Base-by-base conservation (phyloP, 1,140 invertebrate genomes). In the Plectrocnemia conspersa region DNA sequence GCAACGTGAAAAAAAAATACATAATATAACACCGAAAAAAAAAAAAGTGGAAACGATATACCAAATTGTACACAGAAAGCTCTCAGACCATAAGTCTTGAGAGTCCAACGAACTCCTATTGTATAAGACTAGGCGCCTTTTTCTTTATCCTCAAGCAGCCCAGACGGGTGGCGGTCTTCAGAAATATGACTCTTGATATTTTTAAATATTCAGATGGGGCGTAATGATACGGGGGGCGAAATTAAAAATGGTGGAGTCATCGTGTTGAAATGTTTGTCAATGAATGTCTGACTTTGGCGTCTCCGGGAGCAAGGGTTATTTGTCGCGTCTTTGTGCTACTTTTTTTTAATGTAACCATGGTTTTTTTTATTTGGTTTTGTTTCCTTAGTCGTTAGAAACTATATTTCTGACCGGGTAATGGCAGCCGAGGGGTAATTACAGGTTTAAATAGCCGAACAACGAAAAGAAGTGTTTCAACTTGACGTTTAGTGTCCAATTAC, bases 41-140 rank as follows among this genome's bases (percentile, higher is more conserved):
- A n/a, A n/a, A n/a, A n/a, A n/a, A n/a, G n/a, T n/a, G n/a, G n/a
- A n/a, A n/a, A n/a, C n/a, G n/a, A n/a, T n/a, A n/a, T n/a, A n/a
- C n/a, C n/a, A n/a, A n/a, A n/a, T 47, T 16, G 44, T 11, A 27
- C 29, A 47, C 33, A 47, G 29, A 44, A 33, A 36, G 35, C 41
- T 50, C 50, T 57, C 54, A 61, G 59, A 61, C 59, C 58, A 16
- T 24, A 32, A 21, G 27, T 49, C 59, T 61, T 50, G 36, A 50
- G 45, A 47, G 54, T 56, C 54, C 59, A 56, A 54, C 52, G 59
- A 61, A 52, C 59, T 50, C 47, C 22, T n/a, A 50, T 50, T 50
- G 47, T 50, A n/a, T n/a, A 29, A 36, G 44, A 47, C 44, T 27
- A 9, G 29, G 16, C 27, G 46, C 27, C 46, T 35, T 36, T 49